A percentile compares a stretch with the other conserved stretches of the same genome.
phyloP scores from a whole-genome alignment of 2,888 invertebrate species.

The Keiferia lycopersicella region DNA sequence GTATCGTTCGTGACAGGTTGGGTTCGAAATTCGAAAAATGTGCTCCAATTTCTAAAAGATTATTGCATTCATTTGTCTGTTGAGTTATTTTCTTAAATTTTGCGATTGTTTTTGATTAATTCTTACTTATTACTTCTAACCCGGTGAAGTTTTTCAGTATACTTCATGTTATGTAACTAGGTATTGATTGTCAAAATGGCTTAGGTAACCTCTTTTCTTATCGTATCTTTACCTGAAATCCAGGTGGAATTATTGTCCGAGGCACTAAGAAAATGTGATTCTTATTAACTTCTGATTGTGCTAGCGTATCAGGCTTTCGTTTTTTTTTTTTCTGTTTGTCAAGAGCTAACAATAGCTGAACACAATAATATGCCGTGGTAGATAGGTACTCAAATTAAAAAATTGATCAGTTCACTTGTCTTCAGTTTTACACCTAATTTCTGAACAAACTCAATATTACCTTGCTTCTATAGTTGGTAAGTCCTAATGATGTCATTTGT shows the following conservation, averaged over 20 bases:
- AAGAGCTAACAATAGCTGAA: too few relatives aligned
- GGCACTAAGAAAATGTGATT: background rate
- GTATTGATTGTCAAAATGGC: slow-evolving; percentile 29
- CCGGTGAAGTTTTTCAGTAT: background rate
- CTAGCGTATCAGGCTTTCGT: too few relatives aligned
- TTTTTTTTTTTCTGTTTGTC: too few relatives aligned
- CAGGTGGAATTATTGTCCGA: background rate
- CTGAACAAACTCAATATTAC: too few relatives aligned
- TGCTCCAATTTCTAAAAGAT: background rate
- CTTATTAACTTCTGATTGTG: background rate
- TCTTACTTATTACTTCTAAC: background rate
- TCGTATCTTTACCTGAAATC: background rate
- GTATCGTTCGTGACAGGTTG: background rate
- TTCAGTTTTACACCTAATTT: too few relatives aligned
- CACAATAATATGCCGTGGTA: too few relatives aligned
- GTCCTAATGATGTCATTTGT: too few relatives aligned
- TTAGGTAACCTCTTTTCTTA: slow-evolving; percentile 29
- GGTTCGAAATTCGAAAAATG: slow-evolving; percentile 23
- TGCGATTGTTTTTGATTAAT: background rate
- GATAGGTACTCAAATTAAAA: too few relatives aligned
- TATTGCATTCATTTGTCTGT: background rate
- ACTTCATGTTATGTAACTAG: slow-evolving; percentile 29
- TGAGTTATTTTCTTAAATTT: background rate
- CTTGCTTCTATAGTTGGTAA: too few relatives aligned
- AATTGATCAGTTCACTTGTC: too few relatives aligned